phyloP scores from a whole-genome alignment of 2,888 invertebrate species.

The Scrobipalpa atriplicella region DNA sequence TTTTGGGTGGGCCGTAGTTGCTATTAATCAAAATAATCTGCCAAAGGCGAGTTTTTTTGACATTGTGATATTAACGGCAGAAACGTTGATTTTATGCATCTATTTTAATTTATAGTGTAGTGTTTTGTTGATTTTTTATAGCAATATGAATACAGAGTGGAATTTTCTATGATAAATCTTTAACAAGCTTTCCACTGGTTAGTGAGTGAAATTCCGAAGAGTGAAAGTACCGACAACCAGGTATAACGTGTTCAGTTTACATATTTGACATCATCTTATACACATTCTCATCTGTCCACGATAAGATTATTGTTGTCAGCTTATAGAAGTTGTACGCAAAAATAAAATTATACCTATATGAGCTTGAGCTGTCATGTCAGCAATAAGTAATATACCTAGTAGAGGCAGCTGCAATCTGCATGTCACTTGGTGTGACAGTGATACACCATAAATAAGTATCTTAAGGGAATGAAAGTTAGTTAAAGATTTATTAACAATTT shows the following conservation, averaged over 20 bases:
- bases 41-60: constrained; percentile 70
- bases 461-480: background rate
- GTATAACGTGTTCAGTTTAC: too few species aligned
- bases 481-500: constrained; percentile 31
- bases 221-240: background rate
- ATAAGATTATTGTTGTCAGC: too few species aligned
- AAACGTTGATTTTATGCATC: constrained; percentile 46
- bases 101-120: constrained; percentile 39
- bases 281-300: too few species aligned
- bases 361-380: too few species aligned
- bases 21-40: constrained; percentile 51
- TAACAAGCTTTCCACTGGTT: background rate
- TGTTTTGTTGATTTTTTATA: constrained; percentile 4
- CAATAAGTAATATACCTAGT: too few species aligned
- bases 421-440: too few species aligned
- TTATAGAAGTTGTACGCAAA: too few species aligned
- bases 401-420: too few species aligned
- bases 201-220: background rate
- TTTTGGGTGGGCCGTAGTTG: constrained; percentile 53
- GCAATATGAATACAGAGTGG: background rate
- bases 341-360: too few species aligned
- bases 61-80: constrained; percentile 62
- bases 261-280: too few species aligned
- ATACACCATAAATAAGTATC: too few species aligned
- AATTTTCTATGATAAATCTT: background rate